Conservation (phyloP, 2,797 vertebrate genomes). For the Catostomus latipinnis region DNA sequence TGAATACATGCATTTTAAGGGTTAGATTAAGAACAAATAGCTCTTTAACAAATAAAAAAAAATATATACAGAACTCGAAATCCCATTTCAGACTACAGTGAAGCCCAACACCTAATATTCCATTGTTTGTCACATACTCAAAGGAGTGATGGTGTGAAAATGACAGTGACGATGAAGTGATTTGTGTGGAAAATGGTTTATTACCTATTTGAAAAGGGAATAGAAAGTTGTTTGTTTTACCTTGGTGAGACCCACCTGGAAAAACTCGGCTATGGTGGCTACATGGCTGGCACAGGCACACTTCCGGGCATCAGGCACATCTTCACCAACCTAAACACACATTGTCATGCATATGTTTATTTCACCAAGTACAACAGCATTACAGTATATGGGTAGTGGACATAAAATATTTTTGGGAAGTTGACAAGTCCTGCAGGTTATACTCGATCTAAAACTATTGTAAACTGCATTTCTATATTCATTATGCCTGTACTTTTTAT, state of each 20-base stretch:
- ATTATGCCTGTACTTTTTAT: too few species aligned
- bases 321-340: constrained; percentile 89
- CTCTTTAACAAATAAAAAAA: too few species aligned
- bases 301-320: constrained; percentile 93
- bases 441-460: too few species aligned
- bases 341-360: constrained; percentile 6
- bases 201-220: constrained; percentile 29
- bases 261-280: constrained; percentile 93
- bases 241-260: constrained; percentile 84
- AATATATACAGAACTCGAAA: background rate
- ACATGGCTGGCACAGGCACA: constrained; percentile 96
- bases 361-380: background rate
- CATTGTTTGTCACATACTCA: background rate
- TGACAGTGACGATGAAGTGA: background rate
- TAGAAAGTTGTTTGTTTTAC: constrained; percentile 48
- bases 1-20: too few species aligned
- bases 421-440: too few species aligned
- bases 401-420: too few species aligned
- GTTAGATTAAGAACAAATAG: too few species aligned
- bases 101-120: background rate
- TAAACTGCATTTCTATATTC: too few species aligned
- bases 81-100: background rate
- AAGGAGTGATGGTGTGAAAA: background rate
- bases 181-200: background rate
- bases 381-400: too few species aligned